Base-by-base conservation (phyloP, 2,113 vertebrate species). In the Girardinichthys multiradiatus region DNA sequence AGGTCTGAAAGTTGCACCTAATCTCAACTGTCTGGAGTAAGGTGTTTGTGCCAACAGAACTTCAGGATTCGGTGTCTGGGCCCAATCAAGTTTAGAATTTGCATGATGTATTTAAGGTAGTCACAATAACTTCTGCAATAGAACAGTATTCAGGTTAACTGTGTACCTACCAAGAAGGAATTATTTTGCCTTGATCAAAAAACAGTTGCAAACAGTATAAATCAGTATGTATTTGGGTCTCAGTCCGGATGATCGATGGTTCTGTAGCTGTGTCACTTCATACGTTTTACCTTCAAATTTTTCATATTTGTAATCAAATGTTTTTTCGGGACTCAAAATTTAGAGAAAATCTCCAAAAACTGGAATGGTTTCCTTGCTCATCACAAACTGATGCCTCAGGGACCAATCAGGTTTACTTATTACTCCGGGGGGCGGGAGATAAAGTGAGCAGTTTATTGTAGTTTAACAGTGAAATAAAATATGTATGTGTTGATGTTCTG, bases 401-500 rank as follows among this genome's bases (percentile, higher is more conserved):
- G 31, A 33, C 31, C 37, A 1, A 10, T 11, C 37, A 12, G 37
- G 37, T 39, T 39, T 7, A 12, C 37, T 11, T 13, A 12, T 9
- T 39, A 39, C 37, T 39, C 6, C 37, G 11, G 10, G 37, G 37
- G 31, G 12, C 37, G 8, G 37, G 37, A 51, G 4, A 9, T 35
- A 4, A 35, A 7, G 33, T 21, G 19, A 35, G 33, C 33, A 35
- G 5, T 35, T 21, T 24, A 7, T 24, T 10, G 8, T 13, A 33
- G 2, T 39, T 39, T 39, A 39, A 39, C 58, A 30, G 29, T 11
- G 29, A 57, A 26, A 57, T n/a, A 57, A 11, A 26, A 27, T 12
- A n/a, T 0, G 31, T 0, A 2, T 17, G 57, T 19, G 57, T 45
- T 35, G 60, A 33, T 57, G 51, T 37, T 5, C 57, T 0, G 73